These are phyloP conservation scores for Apis cerana DNA, from an alignment of 1,140 invertebrate genomes.

Conservation along the genomic window DNA sequence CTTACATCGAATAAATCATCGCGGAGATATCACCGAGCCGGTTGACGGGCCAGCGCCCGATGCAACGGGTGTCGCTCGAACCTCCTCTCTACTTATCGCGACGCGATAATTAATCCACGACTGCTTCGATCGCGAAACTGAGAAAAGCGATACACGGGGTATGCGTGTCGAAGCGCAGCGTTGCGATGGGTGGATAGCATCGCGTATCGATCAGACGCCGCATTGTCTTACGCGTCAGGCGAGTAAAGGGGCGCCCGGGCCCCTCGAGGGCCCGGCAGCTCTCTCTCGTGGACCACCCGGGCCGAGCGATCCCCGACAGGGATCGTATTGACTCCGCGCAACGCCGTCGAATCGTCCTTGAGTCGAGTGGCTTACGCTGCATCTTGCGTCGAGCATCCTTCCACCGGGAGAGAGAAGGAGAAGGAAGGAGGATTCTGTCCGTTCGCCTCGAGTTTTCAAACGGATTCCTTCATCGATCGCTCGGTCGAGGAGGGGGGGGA, in stretches of 20 bases:
- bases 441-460: no score
- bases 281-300: constrained; percentile 73
- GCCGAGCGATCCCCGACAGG: constrained; percentile 64
- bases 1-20: constrained; percentile 81
- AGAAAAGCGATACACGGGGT: constrained; percentile 67
- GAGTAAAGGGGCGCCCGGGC: constrained; percentile 70
- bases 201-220: constrained; percentile 77
- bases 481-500: no score
- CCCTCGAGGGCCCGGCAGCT: constrained; percentile 53
- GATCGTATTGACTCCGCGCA: constrained; percentile 74
- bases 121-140: no score
- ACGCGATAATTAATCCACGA: no score
- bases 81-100: no score
- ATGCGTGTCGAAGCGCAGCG: constrained; percentile 58
- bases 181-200: constrained; percentile 74
- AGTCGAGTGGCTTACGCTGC: constrained; percentile 61
- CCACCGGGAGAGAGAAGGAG: not conserved
- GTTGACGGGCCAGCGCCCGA: constrained; percentile 70
- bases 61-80: constrained; percentile 68
- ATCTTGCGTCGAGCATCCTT: constrained; percentile 50
- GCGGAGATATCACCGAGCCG: constrained; percentile 79
- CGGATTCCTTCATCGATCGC: constrained; percentile 12
- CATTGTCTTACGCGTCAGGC: constrained; percentile 75
- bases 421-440: no score
- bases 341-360: constrained; percentile 63